phyloP scores from a whole-genome alignment of 2,797 vertebrate genomes.

The Monodelphis domestica region DNA sequence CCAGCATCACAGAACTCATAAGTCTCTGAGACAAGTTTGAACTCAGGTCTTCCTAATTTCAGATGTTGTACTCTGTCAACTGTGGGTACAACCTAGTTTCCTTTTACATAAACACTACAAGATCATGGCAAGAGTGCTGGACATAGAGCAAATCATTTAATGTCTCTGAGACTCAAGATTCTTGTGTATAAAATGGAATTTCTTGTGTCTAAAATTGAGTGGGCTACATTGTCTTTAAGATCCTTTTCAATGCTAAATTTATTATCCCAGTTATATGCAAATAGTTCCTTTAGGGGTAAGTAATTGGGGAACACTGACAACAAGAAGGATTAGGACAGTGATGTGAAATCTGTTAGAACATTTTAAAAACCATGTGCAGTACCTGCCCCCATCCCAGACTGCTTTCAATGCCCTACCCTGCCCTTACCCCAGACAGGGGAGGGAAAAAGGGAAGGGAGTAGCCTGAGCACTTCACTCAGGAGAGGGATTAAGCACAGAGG shows the following conservation, averaged over 20 bases:
- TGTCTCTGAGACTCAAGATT: neutral
- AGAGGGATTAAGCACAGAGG: no score
- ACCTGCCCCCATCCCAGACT: no score
- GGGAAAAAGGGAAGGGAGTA: no score
- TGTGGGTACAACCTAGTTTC: neutral
- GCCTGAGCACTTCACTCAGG: no score
- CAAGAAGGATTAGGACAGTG: neutral
- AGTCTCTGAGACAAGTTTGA: no score
- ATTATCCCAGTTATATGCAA: neutral
- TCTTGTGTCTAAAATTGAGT: no score
- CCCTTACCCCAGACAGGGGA: no score
- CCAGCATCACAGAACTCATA: neutral
- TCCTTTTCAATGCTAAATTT: neutral
- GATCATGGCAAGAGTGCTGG: neutral
- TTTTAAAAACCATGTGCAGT: no score
- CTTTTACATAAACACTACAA: neutral
- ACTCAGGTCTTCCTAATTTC: no score
- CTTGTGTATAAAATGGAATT: neutral
- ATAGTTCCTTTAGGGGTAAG: neutral
- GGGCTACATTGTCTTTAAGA: neutral
- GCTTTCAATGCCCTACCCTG: no score
- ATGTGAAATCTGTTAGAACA: no score
- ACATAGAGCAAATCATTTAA: neutral
- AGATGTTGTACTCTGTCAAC: neutral
- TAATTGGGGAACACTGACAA: no score